Percentiles rank a stretch among this genome's conserved stretches.
phyloP scores from a whole-genome alignment of 2,888 invertebrate genomes.

The Nemurella pictetii region DNA sequence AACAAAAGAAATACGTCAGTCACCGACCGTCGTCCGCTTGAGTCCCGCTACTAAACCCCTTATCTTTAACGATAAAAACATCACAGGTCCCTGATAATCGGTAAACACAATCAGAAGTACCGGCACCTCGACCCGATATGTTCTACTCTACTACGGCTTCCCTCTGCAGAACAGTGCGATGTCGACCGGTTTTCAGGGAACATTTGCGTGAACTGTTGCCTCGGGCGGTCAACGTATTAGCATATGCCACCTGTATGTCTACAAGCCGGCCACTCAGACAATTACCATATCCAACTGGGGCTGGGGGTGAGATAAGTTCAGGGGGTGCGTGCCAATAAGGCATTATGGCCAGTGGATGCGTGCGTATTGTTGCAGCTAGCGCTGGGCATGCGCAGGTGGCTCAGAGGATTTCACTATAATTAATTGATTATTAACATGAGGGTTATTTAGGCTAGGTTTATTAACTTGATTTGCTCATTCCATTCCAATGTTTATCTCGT shows the following conservation, averaged over 20 bases:
- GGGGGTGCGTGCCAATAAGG: neutral
- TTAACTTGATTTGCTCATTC: neutral
- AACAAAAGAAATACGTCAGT: too few species aligned
- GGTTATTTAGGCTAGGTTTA: neutral
- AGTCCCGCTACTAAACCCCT: neutral
- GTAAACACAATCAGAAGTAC: neutral
- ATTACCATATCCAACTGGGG: neutral
- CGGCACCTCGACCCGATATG: neutral
- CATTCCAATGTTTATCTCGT: too few species aligned
- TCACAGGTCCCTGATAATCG: neutral
- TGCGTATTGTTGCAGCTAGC: neutral
- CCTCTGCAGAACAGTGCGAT: neutral
- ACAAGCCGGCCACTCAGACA: neutral
- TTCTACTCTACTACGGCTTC: neutral
- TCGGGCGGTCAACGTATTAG: neutral
- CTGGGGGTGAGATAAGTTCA: constrained; percentile 7
- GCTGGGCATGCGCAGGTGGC: neutral
- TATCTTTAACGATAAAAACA: neutral
- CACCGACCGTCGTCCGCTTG: neutral
- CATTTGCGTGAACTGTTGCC: constrained; percentile 9
- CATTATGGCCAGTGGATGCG: neutral
- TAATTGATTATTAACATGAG: neutral
- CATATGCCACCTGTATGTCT: constrained; percentile 14
- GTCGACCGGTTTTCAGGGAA: neutral
- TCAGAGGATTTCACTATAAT: neutral